Conservation (phyloP, 2,888 invertebrate species). For the Drosophila kambysellisi region DNA sequence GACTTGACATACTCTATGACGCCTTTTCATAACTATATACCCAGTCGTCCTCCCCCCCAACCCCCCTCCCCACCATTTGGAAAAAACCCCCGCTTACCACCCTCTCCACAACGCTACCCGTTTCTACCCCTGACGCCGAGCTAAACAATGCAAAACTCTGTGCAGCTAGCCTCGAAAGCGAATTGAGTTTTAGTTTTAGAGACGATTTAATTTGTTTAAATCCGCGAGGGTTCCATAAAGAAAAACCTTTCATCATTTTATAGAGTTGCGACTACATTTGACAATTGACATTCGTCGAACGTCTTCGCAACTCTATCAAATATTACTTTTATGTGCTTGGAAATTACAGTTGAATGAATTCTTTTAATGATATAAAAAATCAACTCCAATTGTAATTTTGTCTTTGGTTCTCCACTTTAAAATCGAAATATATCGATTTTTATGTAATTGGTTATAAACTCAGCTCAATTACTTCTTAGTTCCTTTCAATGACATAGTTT, state of each 20-base stretch:
- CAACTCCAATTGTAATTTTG: background rate
- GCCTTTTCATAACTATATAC: slow-evolving; percentile 59
- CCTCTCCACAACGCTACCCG: background rate
- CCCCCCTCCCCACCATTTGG: background rate
- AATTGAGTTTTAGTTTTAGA: slow-evolving; percentile 55
- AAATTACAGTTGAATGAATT: background rate
- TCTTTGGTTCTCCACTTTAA: background rate
- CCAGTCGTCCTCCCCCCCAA: background rate
- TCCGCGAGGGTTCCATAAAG: slow-evolving; percentile 34
- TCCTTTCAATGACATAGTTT: background rate
- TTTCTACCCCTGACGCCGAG: slow-evolving; percentile 13
- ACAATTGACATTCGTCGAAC: background rate
- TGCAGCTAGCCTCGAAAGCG: slow-evolving; percentile 48
- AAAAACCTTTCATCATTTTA: background rate
- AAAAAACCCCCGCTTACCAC: background rate
- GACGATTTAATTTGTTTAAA: slow-evolving; percentile 66
- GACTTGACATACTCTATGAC: slow-evolving; percentile 62
- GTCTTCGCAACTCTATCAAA: background rate
- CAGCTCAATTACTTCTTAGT: background rate
- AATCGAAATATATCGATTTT: too few relatives aligned
- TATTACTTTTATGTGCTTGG: background rate
- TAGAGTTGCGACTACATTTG: background rate
- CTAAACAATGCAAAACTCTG: slow-evolving; percentile 50
- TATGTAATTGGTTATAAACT: background rate
- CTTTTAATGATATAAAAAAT: background rate